Evolutionary conservation across 2,113 vertebrate genomes (phyloP), one percentile per base, ranked within the genome.

Genomic region (Notothenia coriiceps): DNA sequence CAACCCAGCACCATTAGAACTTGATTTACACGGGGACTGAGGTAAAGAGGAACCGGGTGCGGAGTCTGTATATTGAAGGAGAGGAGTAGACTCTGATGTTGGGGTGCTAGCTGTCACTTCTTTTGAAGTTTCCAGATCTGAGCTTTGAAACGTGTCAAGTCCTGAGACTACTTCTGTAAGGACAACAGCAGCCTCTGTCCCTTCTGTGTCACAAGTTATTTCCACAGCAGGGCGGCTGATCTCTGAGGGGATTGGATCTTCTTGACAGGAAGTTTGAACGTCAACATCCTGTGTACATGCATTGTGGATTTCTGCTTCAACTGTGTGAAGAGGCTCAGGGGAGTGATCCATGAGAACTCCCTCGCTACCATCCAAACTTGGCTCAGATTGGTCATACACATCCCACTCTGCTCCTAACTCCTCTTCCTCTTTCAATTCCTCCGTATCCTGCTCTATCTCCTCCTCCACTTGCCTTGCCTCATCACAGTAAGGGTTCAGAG

Each of bases 311-410:
- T 91, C 71, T 63, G 20, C 70, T 85, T 80, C 83, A 57, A 73
- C 65, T 10, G 56, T 73, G 61, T 77, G 77, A 33, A 6, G 61
- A 29, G 25, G 68, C 86, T 82, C 91, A 3, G 35, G 89, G 78
- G 88, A 91, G 2, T 54, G 79, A 44, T 93, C 84, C 55, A 52
- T 44, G 20, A 83, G 54, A 70, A 73, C 74, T 55, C 68, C 88
- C 73, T 90, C 84, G 13, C 46, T 78, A 25, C 62, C 60, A 44
- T 94, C 89, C 82, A 84, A 86, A 83, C 85, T 87, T 20, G 85
- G 83, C 77, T 92, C 88, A 84, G 84, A 90, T 74, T 89, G 84
- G 25, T 94, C 92, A 76, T 55, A 91, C 40, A 77, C 66, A 66
- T 88, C 90, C 85, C 85, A 89, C 82, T 91, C 89, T 20, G 88